phyloP scores from a whole-genome alignment of 2,797 vertebrate genomes.

The Sebastes vulpes region DNA sequence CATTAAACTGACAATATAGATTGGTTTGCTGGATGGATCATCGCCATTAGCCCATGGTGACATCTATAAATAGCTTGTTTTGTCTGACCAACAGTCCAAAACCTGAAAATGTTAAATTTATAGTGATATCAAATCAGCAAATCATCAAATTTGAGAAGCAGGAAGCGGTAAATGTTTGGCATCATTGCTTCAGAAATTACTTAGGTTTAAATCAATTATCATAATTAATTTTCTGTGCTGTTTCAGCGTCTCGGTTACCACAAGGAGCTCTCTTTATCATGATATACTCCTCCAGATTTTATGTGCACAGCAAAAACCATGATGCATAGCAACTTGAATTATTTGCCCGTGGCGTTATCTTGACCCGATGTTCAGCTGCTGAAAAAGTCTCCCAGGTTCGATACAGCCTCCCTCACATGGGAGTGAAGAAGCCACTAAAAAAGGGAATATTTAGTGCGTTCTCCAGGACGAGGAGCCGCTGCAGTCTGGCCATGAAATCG shows the following conservation, averaged over 20 bases:
- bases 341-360: conserved; percentile 30
- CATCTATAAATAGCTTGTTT: conserved; percentile 6
- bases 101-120: background rate
- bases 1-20: background rate
- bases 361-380: conserved; percentile 35
- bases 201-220: background rate
- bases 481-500: conserved; percentile 42
- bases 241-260: background rate
- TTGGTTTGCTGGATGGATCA: background rate
- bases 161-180: background rate
- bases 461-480: conserved; percentile 13
- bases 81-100: background rate
- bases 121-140: background rate
- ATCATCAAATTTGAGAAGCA: background rate
- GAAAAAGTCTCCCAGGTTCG: conserved; percentile 27
- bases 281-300: background rate
- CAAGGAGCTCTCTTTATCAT: background rate
- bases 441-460: conserved; percentile 40
- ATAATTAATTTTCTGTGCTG: background rate
- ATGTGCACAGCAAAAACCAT: conserved; percentile 14
- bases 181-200: background rate
- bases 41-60: background rate
- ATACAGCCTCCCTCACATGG: background rate
- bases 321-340: conserved; percentile 30
- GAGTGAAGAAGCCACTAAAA: conserved; percentile 27